Base-by-base conservation (phyloP, 2,113 vertebrate genomes). In the Eulemur rufifrons region DNA sequence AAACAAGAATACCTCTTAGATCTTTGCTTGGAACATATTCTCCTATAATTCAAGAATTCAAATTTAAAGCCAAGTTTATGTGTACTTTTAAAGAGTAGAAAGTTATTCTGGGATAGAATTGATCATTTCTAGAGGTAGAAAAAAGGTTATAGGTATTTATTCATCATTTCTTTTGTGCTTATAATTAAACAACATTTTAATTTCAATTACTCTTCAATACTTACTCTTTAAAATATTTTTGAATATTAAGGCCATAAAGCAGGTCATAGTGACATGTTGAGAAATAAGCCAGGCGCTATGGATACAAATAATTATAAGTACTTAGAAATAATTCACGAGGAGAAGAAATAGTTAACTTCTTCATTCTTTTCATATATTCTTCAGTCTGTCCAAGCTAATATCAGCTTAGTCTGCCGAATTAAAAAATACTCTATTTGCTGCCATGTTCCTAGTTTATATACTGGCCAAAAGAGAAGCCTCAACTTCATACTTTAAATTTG, bases 21-120 rank as follows among this genome's bases (percentile, higher is more conserved):
- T 83, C 32, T 63, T 66, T 85, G 37, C 64, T 77, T 86, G 91
- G n/a, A 88, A 71, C 71, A 64, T n/a, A 90, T 21, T 63, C 27
- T 77, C n/a, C 9, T 63, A 42, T 13, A 86, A 52, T 56, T 85
- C 39, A 71, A 84, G n/a, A 88, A 45, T 42, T 63, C 61, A 91
- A 50, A 92, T 18, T 83, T 66, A 95, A 96, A 93, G 37, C 9
- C 37, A 74, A 89, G 25, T n/a, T 74, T 69, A 34, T 78, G 15
- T 39, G 2, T 32, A 54, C 14, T 71, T 97, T 77, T 80, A 66
- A 94, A 86, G 8, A 59, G 39, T 9, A 50, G 20, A 39, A 63
- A 50, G 47, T 45, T 42, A 39, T 86, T 63, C 37, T 87, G 27
- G 5, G 14, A 59, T 20, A 71, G 6, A 87, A 42, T 52, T 64